These are phyloP conservation scores for Pao palembangensis DNA, from an alignment of 2,113 vertebrate genomes.

Conservation along the genomic window DNA sequence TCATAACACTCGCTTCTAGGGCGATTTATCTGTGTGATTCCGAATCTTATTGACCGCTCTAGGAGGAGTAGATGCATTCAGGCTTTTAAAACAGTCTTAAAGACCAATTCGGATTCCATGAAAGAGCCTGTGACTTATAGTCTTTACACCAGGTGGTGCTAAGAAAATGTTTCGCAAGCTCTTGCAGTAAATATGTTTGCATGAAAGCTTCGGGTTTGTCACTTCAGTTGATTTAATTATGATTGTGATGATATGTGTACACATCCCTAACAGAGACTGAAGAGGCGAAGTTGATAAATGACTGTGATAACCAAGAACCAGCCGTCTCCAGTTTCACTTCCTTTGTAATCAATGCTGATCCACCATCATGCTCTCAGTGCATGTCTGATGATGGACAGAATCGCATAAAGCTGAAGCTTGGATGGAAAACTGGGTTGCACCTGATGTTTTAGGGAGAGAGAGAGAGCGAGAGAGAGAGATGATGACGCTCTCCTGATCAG, in stretches of 20 bases:
- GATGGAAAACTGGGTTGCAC: constrained; percentile 36
- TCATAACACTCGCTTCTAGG: constrained; percentile 21
- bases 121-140: constrained; percentile 3
- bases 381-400: constrained; percentile 42
- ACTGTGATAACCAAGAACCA: constrained; percentile 30
- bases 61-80: constrained; percentile 40
- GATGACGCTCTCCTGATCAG: constrained; percentile 12
- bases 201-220: too few species aligned
- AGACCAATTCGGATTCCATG: constrained; percentile 46
- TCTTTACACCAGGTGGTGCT: constrained; percentile 13
- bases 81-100: constrained; percentile 34
- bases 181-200: too few species aligned
- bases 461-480: not conserved
- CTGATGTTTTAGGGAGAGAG: constrained; percentile 30
- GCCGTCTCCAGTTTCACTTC: constrained; percentile 38
- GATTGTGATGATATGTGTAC: too few species aligned
- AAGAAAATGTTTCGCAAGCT: constrained; percentile 14
- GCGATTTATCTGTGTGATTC: constrained; percentile 36
- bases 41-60: constrained; percentile 35
- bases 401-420: not conserved
- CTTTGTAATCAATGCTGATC: constrained; percentile 38
- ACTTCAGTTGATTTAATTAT: too few species aligned
- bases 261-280: not conserved
- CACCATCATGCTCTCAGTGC: constrained; percentile 36
- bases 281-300: constrained; percentile 42